These are phyloP conservation scores for Heliconius nattereri DNA, from an alignment of 1,140 invertebrate genomes.

Conservation along the genomic window DNA sequence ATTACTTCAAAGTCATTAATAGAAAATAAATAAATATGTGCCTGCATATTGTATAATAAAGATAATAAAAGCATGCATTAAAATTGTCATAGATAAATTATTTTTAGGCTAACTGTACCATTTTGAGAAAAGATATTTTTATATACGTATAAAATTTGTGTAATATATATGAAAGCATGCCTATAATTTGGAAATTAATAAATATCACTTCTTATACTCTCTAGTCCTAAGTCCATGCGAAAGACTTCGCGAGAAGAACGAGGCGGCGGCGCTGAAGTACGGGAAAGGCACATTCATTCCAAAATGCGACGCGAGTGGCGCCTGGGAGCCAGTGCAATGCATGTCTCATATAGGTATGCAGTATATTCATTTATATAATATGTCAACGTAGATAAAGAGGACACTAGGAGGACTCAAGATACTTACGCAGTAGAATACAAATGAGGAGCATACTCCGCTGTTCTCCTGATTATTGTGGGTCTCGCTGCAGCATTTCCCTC, in stretches of 20 bases:
- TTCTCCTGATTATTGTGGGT: too few species aligned
- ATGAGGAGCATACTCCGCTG: too few species aligned
- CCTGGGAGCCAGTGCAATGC: slow-evolving; percentile 91
- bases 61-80: not conserved
- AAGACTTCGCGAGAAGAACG: slow-evolving; percentile 88
- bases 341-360: slow-evolving; percentile 85
- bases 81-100: too few species aligned
- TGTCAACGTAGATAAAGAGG: too few species aligned
- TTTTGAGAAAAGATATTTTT: too few species aligned
- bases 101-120: too few species aligned
- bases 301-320: slow-evolving; percentile 87
- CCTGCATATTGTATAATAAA: not conserved
- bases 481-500: too few species aligned
- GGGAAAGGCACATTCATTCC: slow-evolving; percentile 88
- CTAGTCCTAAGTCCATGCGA: slow-evolving; percentile 90
- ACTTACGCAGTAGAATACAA: too few species aligned
- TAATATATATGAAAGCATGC: not conserved
- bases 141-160: too few species aligned
- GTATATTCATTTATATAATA: too few species aligned
- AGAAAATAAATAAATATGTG: not conserved
- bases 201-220: not conserved
- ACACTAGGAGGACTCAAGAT: too few species aligned
- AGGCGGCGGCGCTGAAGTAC: slow-evolving; percentile 84
- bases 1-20: not conserved
- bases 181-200: too few species aligned